These are phyloP conservation scores for Epinephelus coioides DNA, from an alignment of 2,797 vertebrate species.

Conservation along the genomic window DNA sequence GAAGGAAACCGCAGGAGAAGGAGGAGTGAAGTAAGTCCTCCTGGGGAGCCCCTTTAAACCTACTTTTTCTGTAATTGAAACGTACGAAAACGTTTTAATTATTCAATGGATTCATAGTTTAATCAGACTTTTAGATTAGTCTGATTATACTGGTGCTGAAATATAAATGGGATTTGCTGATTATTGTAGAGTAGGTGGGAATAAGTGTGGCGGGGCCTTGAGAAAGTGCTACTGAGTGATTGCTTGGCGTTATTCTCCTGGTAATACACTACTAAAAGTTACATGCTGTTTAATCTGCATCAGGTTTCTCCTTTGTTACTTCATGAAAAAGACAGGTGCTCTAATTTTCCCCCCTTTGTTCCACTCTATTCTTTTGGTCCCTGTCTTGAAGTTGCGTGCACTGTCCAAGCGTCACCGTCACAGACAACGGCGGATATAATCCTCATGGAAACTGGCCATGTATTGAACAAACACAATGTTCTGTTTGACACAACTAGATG, in stretches of 20 bases:
- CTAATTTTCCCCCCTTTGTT: neutral
- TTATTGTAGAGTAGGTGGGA: constrained; percentile 41
- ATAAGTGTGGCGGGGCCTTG: constrained; percentile 25
- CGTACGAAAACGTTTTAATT: constrained; percentile 72
- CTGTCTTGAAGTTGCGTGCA: neutral
- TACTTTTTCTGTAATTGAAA: constrained; percentile 66
- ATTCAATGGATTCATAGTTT: constrained; percentile 75
- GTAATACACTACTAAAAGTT: neutral
- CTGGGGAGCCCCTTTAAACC: constrained; percentile 52
- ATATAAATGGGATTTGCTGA: constrained; percentile 59
- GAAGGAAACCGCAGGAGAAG: constrained; percentile 33
- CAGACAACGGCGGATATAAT: neutral
- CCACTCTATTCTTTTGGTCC: neutral
- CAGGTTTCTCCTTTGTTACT: neutral
- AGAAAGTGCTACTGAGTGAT: neutral
- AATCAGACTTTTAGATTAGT: constrained; percentile 74
- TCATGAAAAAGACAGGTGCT: neutral
- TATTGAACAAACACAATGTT: neutral
- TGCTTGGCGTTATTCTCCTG: neutral
- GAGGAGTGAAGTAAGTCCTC: constrained; percentile 67
- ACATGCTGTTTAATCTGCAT: neutral
- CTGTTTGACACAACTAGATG: neutral
- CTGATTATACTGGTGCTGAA: constrained; percentile 65
- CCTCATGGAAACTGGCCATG: neutral
- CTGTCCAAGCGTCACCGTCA: too few relatives aligned